Evolutionary conservation across 2,113 vertebrate species (phyloP), one percentile per base, ranked within the genome.

Genomic region (Laterallus jamaicensis): DNA sequence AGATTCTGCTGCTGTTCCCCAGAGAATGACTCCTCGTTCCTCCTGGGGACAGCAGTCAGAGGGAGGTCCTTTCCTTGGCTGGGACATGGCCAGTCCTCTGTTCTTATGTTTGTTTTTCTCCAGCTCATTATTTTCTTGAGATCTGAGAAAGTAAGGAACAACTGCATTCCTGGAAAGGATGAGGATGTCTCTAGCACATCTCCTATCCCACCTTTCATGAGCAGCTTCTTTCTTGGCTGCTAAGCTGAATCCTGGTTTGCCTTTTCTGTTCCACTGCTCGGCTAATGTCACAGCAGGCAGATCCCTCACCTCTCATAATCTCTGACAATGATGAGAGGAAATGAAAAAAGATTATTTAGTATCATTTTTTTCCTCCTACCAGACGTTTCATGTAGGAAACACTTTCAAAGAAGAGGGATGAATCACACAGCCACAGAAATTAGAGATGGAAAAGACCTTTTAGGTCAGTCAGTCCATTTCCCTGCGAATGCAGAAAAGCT

Each of bases 401-500:
- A 10, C 74, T 93, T 91, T 91, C 88, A 89, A 85, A 97, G 94
- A 91, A 82, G 86, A 84, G 67, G 83, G 81, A 95, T 95, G 93
- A 96, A 96, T 96, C 59, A 91, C 40, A 75, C 77, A 89, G 47
- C 54, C 67, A 89, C 74, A 96, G 95, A 95, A 96, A 96, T 95
- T 92, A 96, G 91, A 96, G 95, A 94, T 42, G 91, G 95, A 94
- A 94, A 96, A 76, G 90, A 92, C 88, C 86, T 93, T 79, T 87
- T 25, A 84, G 96, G 95, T 96, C 96, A 96, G 74, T 21, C 81
- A 89, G 93, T 52, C 95, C 88, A 59, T 94, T 96, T 92, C 76
- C 69, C n/a, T 89, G 77, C 17, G 52, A 93, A 84, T 76, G 69
- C 66, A 93, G 92, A 86, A 76, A 75, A 88, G 82, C 86, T 93